Base-by-base conservation (phyloP, 2,113 vertebrate species). In the Paraplagusia blochii region DNA sequence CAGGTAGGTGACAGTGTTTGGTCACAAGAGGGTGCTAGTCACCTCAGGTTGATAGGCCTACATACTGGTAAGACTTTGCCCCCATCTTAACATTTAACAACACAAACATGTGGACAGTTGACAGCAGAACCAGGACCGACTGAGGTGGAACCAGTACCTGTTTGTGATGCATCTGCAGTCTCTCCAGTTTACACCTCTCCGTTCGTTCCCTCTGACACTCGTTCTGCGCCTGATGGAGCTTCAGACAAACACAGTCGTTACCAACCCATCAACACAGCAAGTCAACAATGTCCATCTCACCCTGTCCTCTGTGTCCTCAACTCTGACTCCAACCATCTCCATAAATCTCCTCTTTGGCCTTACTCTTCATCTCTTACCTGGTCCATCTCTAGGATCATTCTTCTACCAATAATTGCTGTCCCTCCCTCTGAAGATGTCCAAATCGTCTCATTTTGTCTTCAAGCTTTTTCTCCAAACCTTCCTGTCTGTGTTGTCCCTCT, bases 141-240 rank as follows among this genome's bases (percentile, higher is more conserved):
- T 19, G 44, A 44, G 56, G 46, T 61, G 46, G 29, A 52, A 53
- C 39, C 67, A 72, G 80, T 90, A 98, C 95, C 95, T 95, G 93
- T 81, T 95, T 98, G 71, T 95, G 94, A 76, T 95, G 95, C 82
- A 93, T 95, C 77, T 95, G 92, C 73, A 92, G 86, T 88, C 94
- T 92, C 87, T 92, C 94, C 53, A 93, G 88, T 79, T 96, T 97
- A 71, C 94, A 95, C 44, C 95, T 88, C 82, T 95, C 93, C 3
- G 93, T 90, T 1, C 92, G 91, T 64, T 95, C 94, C 67, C 92
- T 89, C 87, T 93, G 92, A 83, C 90, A 95, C 81, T 95, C 95
- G 0, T 95, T 97, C 84, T 95, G 94, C 38, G 93, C 90, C 54
- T 94, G 90, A 62, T 94, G 93, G 43, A 98, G 90, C 95, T 97